Conservation (phyloP, 2,113 vertebrate genomes). For the Anoplopoma fimbria region DNA sequence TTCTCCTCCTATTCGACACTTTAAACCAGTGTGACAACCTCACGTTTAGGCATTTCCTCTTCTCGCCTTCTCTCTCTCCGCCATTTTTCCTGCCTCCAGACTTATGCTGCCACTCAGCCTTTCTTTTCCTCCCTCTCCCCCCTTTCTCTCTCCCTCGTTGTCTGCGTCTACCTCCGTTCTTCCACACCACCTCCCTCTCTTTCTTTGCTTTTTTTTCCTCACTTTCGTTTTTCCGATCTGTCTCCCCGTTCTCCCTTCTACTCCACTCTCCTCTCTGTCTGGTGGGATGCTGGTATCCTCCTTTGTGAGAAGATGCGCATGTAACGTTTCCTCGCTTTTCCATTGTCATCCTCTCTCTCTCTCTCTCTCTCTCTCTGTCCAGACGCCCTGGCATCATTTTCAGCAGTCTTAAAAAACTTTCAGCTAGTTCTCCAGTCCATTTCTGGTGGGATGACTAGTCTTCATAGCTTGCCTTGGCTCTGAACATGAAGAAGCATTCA, state of each 20-base stretch:
- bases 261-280: slow-evolving; percentile 13
- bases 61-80: slow-evolving; percentile 37
- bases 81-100: slow-evolving; percentile 38
- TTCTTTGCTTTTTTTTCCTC: neutral
- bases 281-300: neutral
- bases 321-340: neutral
- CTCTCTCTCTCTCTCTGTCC: neutral
- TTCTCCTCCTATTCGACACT: slow-evolving; percentile 58
- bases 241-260: neutral
- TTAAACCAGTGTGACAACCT: slow-evolving; percentile 66
- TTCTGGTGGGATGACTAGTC: neutral
- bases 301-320: neutral
- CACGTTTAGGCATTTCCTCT: slow-evolving; percentile 61
- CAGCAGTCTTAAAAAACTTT: neutral
- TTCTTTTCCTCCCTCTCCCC: slow-evolving; percentile 10
- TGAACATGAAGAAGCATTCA: slow-evolving; percentile 26
- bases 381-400: neutral
- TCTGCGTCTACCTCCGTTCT: neutral
- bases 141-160: neutral
- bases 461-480: slow-evolving; percentile 4
- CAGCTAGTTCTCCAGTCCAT: neutral
- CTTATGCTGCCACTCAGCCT: slow-evolving; percentile 30
- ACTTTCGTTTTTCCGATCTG: slow-evolving; percentile 13
- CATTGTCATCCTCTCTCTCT: neutral
- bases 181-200: neutral